Percentiles rank a stretch among this genome's conserved stretches.
Conservation (phyloP, 2,113 vertebrate species). For the Dicrurus megarhynchus region DNA sequence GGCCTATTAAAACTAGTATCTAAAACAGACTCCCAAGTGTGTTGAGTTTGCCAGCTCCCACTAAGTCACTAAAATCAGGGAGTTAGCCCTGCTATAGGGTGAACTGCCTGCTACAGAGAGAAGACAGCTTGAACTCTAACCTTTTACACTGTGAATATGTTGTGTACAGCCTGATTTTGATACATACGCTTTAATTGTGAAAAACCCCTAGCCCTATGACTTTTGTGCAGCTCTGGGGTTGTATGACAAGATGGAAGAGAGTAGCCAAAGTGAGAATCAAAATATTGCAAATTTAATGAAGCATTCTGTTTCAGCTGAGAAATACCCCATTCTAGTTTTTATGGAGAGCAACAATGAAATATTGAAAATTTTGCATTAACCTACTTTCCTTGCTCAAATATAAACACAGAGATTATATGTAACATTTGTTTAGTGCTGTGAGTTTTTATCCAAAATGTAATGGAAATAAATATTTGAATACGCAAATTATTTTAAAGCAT, state of each 20-base stretch:
- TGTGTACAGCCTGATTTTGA: conserved; percentile 46
- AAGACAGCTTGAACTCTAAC: conserved; percentile 48
- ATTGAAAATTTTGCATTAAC: conserved; percentile 58
- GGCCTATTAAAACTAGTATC: conserved; percentile 78
- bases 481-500: conserved; percentile 37
- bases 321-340: conserved; percentile 60
- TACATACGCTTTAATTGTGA: conserved; percentile 19
- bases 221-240: conserved; percentile 48
- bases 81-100: conserved; percentile 53
- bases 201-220: neutral
- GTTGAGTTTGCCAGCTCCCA: conserved; percentile 74
- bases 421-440: neutral
- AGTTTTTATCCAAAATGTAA: conserved; percentile 38
- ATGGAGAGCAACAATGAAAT: conserved; percentile 56
- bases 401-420: neutral
- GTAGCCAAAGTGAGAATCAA: conserved; percentile 22
- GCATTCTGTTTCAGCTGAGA: conserved; percentile 52
- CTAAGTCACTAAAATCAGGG: conserved; percentile 73
- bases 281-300: conserved; percentile 66
- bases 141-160: conserved; percentile 21
- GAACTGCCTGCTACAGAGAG: conserved; percentile 42
- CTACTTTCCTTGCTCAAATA: conserved; percentile 36
- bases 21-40: conserved; percentile 76
- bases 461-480: conserved; percentile 37
- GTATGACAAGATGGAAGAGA: conserved; percentile 52